These are phyloP conservation scores for Macrocentrus cingulum DNA, from an alignment of 1,140 invertebrate genomes.

Conservation along the genomic window DNA sequence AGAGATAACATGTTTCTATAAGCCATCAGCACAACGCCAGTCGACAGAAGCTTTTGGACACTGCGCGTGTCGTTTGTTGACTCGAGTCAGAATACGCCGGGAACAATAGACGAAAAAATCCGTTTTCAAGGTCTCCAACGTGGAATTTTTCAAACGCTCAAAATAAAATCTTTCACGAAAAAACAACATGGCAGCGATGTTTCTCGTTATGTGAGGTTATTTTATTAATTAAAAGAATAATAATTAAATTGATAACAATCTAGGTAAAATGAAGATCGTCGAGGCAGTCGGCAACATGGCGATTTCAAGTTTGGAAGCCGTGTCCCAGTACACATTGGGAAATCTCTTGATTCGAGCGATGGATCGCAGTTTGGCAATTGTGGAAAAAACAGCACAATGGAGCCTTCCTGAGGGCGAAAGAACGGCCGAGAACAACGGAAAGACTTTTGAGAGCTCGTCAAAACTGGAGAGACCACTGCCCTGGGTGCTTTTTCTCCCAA, in stretches of 20 bases:
- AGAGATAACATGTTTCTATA: no score
- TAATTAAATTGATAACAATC: not conserved
- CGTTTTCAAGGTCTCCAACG: no score
- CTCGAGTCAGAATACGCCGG: no score
- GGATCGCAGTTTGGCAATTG: slow-evolving; percentile 57
- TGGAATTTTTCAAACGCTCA: no score
- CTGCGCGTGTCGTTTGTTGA: no score
- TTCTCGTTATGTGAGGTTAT: not conserved
- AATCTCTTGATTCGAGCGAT: slow-evolving; percentile 53
- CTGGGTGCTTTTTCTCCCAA: slow-evolving; percentile 62
- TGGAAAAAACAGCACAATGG: slow-evolving; percentile 64
- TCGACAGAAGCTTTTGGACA: no score
- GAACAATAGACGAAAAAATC: no score
- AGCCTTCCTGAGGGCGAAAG: slow-evolving; percentile 52
- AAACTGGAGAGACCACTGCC: slow-evolving; percentile 61
- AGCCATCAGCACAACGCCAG: no score
- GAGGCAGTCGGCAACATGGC: slow-evolving; percentile 21
- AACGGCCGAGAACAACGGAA: slow-evolving; percentile 50
- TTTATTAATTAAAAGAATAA: slow-evolving; percentile 13
- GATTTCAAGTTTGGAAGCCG: slow-evolving; percentile 31
- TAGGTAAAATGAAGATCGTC: not conserved
- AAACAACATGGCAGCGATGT: not conserved
- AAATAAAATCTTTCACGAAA: not conserved
- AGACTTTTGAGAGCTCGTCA: slow-evolving; percentile 39
- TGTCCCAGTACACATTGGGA: slow-evolving; percentile 45